Evolutionary conservation across 1,140 invertebrate species (phyloP), one percentile per base, ranked within the genome.

Genomic region (Phenacoccus solenopsis): DNA sequence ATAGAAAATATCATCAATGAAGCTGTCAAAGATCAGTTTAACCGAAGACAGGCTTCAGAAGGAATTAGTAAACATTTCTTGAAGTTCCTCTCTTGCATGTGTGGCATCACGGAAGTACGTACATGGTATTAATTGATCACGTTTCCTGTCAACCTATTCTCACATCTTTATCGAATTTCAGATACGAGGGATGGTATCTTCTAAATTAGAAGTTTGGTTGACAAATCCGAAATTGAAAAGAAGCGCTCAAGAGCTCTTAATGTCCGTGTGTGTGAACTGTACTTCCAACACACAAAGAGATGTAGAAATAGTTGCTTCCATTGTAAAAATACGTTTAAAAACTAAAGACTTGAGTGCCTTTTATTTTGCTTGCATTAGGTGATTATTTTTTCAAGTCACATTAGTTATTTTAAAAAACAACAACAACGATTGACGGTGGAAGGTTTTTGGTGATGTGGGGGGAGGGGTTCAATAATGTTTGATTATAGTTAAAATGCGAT

Each of bases 191-290:
- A 85, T 93, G 59, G 88, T 90, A 9, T 87, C 90, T 9, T 87
- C 89, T 13, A 85, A 90, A 24, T 80, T 98, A 1, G 96, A 98
- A 79, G 86, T 90, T 71, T 98, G 95, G 95, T 81, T 98, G 27
- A 94, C 96, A 76, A 97, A 96, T 81, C 93, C 94, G 30, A 98
- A 98, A 82, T 78, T 95, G 56, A 90, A 90, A 78, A 86, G 91
- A 75, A 85, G 90, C 9, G 93, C 94, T 0, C 95, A 97, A 78
- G 94, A 98, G 79, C 80, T 98, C n/a, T 80, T 98, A 1, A 87
- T 94, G 69, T 90, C 94, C 73, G 84, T 98, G 68, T 96, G 94
- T 77, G 87, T 91, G 72, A 98, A 98, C 80, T 90, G 90, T 76
- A 88, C 86, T 28, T 83, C 87, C 9, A 87, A 87, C 72, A 88